Percentiles rank a stretch among this genome's conserved stretches.
These are phyloP conservation scores for Shargacucullia verbasci DNA, from an alignment of 2,888 invertebrate genomes.

Conservation along the genomic window DNA sequence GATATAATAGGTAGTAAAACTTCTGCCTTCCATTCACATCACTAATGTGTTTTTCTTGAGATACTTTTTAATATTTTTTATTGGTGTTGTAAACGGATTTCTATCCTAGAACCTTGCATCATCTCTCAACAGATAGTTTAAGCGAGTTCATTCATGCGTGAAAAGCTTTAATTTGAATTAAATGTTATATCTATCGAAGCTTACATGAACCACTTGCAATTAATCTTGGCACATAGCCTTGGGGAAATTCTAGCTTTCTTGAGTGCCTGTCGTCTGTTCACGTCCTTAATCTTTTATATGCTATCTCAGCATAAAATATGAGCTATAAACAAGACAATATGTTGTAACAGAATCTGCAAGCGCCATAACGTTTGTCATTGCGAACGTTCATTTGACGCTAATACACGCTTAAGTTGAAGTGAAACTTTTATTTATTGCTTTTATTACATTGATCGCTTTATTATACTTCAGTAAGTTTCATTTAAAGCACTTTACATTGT, in stretches of 20 bases:
- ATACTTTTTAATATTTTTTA: too few species aligned
- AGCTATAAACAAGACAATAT: conserved; percentile 33
- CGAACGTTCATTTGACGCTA: conserved; percentile 32
- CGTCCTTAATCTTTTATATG: conserved; percentile 34
- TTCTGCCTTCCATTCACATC: not conserved
- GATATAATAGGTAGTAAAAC: conserved; percentile 7
- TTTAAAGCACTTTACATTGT: conserved; percentile 7
- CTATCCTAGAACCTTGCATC: too few species aligned
- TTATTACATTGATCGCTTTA: conserved; percentile 45
- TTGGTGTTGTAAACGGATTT: too few species aligned
- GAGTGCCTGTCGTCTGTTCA: conserved; percentile 9
- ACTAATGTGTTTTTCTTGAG: too few species aligned
- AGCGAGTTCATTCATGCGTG: not conserved
- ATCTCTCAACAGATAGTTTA: too few species aligned
- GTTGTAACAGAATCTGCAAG: conserved; percentile 21
- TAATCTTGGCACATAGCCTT: conserved; percentile 21
- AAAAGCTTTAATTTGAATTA: conserved; percentile 24
- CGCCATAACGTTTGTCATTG: conserved; percentile 37
- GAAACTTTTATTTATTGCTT: conserved; percentile 33
- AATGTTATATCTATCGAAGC: conserved; percentile 5
- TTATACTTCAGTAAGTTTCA: conserved; percentile 35
- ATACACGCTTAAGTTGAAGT: conserved; percentile 26
- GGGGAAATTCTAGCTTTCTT: conserved; percentile 39
- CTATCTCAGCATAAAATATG: conserved; percentile 30
- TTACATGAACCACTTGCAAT: conserved; percentile 6